phyloP scores from a whole-genome alignment of 2,888 invertebrate species.

The Ophraella communa region DNA sequence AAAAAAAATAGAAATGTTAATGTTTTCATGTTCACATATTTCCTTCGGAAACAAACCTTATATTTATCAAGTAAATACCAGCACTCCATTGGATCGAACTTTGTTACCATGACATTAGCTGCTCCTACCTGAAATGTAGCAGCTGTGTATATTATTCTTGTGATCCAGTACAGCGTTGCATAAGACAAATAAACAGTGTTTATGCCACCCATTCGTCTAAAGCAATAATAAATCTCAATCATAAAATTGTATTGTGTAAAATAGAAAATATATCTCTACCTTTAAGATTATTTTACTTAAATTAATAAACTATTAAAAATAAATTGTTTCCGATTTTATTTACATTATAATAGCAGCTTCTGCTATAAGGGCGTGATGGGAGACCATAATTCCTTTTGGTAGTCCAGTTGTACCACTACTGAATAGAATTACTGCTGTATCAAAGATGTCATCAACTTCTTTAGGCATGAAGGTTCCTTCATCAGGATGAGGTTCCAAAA shows the following conservation, averaged over 20 bases:
- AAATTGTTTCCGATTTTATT: slow-evolving; percentile 20
- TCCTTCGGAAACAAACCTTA: slow-evolving; percentile 42
- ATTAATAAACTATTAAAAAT: too few relatives aligned
- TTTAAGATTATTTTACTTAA: too few relatives aligned
- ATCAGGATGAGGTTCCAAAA: slow-evolving; percentile 42
- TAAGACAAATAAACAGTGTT: slow-evolving; percentile 37
- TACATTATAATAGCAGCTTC: slow-evolving; percentile 39
- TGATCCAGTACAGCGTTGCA: slow-evolving; percentile 54
- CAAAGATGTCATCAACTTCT: slow-evolving; percentile 24
- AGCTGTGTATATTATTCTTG: slow-evolving; percentile 42
- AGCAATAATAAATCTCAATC: slow-evolving; percentile 22
- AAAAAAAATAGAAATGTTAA: too few relatives aligned
- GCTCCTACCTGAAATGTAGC: slow-evolving; percentile 42
- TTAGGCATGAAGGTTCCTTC: slow-evolving; percentile 46
- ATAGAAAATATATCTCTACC: too few relatives aligned
- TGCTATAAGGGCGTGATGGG: slow-evolving; percentile 40
- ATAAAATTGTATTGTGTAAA: too few relatives aligned
- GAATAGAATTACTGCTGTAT: slow-evolving; percentile 48
- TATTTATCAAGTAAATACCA: slow-evolving; percentile 51
- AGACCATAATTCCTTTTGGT: slow-evolving; percentile 54
- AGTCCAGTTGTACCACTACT: slow-evolving; percentile 55
- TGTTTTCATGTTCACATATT: too few relatives aligned
- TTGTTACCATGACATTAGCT: slow-evolving; percentile 44
- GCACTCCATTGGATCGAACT: slow-evolving; percentile 41
- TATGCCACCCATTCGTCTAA: slow-evolving; percentile 34